These are phyloP conservation scores for Dasysyrphus albostriatus DNA, from an alignment of 2,888 invertebrate genomes.

Conservation along the genomic window DNA sequence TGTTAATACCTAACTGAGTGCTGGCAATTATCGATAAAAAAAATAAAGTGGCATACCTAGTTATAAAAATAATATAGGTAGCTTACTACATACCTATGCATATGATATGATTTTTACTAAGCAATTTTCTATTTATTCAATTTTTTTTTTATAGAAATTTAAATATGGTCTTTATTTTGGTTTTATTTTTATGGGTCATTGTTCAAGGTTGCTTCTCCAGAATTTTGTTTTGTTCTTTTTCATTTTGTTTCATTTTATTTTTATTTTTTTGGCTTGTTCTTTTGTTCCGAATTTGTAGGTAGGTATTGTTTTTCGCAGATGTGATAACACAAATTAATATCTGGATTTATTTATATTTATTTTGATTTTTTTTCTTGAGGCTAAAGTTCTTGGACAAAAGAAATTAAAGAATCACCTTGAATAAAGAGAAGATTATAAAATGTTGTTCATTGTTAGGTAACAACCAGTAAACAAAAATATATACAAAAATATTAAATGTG, in stretches of 20 bases:
- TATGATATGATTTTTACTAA: neutral
- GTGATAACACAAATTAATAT: slow-evolving; percentile 22
- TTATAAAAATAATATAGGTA: neutral
- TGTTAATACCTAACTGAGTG: neutral
- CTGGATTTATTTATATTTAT: slow-evolving; percentile 43
- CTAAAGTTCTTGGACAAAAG: slow-evolving; percentile 28
- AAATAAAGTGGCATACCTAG: neutral
- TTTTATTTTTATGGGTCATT: slow-evolving; percentile 65
- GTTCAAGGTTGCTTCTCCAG: slow-evolving; percentile 54
- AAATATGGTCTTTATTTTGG: slow-evolving; percentile 18
- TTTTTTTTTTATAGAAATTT: slow-evolving; percentile 1
- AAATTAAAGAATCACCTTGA: slow-evolving; percentile 38
- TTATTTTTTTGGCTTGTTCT: neutral
- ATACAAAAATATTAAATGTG: slow-evolving; percentile 2
- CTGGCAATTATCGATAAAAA: neutral
- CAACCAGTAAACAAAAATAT: neutral
- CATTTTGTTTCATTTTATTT: too few species aligned
- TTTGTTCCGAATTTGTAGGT: neutral
- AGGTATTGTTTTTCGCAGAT: slow-evolving; percentile 6
- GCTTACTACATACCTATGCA: neutral
- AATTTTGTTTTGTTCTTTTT: neutral
- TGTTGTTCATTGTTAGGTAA: slow-evolving; percentile 53
- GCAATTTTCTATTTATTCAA: neutral
- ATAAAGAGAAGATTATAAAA: slow-evolving; percentile 23
- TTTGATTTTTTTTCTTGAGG: slow-evolving; percentile 5